Percentiles rank a stretch among this genome's conserved stretches.
Evolutionary conservation across 2,113 vertebrate species (phyloP).

Genomic region (Orcinus orca): DNA sequence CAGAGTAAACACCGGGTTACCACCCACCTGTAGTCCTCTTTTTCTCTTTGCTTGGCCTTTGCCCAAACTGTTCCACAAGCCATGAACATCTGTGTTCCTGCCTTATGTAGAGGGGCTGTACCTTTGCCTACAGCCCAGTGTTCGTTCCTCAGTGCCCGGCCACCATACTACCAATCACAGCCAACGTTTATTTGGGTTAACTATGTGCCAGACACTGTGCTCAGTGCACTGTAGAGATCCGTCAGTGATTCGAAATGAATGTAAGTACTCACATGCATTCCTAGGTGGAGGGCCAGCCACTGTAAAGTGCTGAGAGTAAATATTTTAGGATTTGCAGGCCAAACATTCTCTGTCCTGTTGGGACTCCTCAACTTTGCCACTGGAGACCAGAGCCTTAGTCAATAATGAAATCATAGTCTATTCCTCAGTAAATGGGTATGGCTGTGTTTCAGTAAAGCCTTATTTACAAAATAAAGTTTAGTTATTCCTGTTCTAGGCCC

Average conservation of each 20-base stretch:
- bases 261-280: background rate
- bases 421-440: background rate
- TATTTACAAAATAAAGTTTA: background rate
- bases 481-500: background rate
- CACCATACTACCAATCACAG: background rate
- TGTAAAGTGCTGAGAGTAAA: background rate
- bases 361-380: background rate
- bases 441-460: background rate
- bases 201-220: no score
- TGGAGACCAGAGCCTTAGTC: background rate
- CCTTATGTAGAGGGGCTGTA: background rate
- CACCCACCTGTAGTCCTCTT: background rate
- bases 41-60: background rate
- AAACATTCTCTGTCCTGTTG: background rate
- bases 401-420: background rate
- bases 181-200: background rate
- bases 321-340: background rate
- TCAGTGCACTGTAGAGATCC: background rate
- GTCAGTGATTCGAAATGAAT: background rate
- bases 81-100: background rate
- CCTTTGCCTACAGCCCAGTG: background rate
- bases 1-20: background rate
- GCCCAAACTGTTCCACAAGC: background rate
- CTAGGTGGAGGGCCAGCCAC: background rate
- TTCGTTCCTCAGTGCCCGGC: background rate